These are phyloP conservation scores for Empis livida DNA, from an alignment of 2,888 invertebrate genomes.

Conservation along the genomic window DNA sequence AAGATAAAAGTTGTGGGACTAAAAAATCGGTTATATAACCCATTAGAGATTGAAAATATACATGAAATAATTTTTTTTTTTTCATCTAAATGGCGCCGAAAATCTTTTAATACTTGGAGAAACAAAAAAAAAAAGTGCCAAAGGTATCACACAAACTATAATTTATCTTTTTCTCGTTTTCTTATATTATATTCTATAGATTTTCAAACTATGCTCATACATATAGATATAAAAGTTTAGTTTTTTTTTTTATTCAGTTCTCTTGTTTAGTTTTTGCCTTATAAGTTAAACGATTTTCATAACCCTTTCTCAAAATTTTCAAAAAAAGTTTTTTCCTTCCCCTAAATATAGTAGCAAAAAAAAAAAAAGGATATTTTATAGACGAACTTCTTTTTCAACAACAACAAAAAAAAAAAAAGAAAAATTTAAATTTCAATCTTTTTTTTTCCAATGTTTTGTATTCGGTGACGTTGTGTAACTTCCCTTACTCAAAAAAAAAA, in stretches of 20 bases:
- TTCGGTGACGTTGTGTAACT: too few relatives aligned
- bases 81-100: constrained; percentile 18
- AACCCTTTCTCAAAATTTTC: constrained; percentile 12
- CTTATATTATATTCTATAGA: not conserved
- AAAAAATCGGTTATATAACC: constrained; percentile 17
- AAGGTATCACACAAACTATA: constrained; percentile 21
- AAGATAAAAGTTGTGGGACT: constrained; percentile 16
- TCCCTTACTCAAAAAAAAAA: too few relatives aligned
- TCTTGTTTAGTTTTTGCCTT: not conserved
- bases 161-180: constrained; percentile 13
- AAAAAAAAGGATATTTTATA: not conserved
- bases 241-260: not conserved
- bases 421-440: not conserved
- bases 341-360: not conserved
- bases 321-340: constrained; percentile 19
- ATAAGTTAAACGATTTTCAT: not conserved
- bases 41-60: constrained; percentile 14
- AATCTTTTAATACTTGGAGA: constrained; percentile 16
- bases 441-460: too few relatives aligned
- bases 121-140: constrained; percentile 21
- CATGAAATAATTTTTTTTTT: constrained; percentile 7
- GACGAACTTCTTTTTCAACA: not conserved
- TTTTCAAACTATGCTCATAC: too few relatives aligned
- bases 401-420: not conserved
- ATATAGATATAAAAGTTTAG: not conserved